These are phyloP conservation scores for Paracyclopina nana DNA, from an alignment of 1,140 invertebrate genomes.

Conservation along the genomic window DNA sequence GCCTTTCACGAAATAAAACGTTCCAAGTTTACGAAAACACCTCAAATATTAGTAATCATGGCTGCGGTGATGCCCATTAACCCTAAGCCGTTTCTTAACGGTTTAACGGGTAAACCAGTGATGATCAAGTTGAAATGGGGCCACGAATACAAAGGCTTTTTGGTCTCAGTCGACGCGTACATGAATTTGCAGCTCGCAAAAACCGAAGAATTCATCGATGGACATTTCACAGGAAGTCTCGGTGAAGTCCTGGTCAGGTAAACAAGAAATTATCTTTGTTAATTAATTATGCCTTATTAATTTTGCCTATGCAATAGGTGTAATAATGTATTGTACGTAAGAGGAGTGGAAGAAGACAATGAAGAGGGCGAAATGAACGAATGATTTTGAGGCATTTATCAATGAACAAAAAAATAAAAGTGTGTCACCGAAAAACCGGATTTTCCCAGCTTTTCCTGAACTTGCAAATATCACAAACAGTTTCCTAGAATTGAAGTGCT, in stretches of 20 bases:
- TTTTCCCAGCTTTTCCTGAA: too few relatives aligned
- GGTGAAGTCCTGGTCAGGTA: slow-evolving; percentile 86
- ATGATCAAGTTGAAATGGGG: slow-evolving; percentile 99
- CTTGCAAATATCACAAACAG: too few relatives aligned
- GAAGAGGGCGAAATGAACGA: slow-evolving; percentile 93
- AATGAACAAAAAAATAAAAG: too few relatives aligned
- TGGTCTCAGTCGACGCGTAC: slow-evolving; percentile 94
- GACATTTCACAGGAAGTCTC: slow-evolving; percentile 68
- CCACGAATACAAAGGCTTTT: slow-evolving; percentile 93
- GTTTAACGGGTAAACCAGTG: slow-evolving; percentile 87
- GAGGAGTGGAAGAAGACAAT: slow-evolving; percentile 89
- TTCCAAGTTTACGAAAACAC: too few relatives aligned
- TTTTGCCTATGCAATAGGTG: slow-evolving; percentile 32
- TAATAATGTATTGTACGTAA: slow-evolving; percentile 94
- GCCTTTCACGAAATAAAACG: too few relatives aligned
- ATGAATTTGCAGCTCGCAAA: slow-evolving; percentile 94
- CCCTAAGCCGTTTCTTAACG: slow-evolving; percentile 97
- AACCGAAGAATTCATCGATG: slow-evolving; percentile 94
- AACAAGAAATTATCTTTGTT: slow-evolving; percentile 15
- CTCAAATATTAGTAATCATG: too few relatives aligned
- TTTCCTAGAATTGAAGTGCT: too few relatives aligned
- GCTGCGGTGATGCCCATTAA: slow-evolving; percentile 83
- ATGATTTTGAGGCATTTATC: slow-evolving; percentile 35
- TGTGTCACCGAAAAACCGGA: too few relatives aligned
- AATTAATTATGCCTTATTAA: not conserved